phyloP scores from a whole-genome alignment of 2,113 vertebrate genomes.

The Halichoeres trimaculatus region DNA sequence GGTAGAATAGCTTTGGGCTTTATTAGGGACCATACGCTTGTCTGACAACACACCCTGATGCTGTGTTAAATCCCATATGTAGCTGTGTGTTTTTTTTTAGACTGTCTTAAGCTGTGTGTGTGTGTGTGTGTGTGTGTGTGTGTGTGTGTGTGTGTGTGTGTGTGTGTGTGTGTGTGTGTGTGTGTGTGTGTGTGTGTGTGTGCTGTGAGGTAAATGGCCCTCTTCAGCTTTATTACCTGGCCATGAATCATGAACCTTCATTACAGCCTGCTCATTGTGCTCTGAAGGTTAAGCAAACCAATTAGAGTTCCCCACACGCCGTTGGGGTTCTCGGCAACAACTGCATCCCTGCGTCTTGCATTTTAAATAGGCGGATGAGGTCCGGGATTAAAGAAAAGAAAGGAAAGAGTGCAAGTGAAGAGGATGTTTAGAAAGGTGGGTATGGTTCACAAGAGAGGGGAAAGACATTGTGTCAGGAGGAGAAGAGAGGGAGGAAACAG shows the following conservation, averaged over 20 bases:
- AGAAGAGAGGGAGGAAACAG: slow-evolving; percentile 25
- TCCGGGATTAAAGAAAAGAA: slow-evolving; percentile 56
- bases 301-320: slow-evolving; percentile 80
- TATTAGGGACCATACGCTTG: slow-evolving; percentile 73
- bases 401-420: neutral
- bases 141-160: slow-evolving; percentile 41
- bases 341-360: slow-evolving; percentile 71
- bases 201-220: slow-evolving; percentile 66
- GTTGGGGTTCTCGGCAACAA: slow-evolving; percentile 74
- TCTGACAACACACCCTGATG: slow-evolving; percentile 70
- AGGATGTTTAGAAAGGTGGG: slow-evolving; percentile 14
- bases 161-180: too few relatives aligned
- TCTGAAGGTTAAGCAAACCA: slow-evolving; percentile 85
- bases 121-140: neutral
- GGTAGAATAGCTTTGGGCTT: slow-evolving; percentile 61
- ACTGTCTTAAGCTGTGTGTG: slow-evolving; percentile 39
- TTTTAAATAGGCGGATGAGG: slow-evolving; percentile 71
- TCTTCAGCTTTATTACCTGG: slow-evolving; percentile 79
- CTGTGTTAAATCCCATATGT: slow-evolving; percentile 74
- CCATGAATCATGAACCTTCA: slow-evolving; percentile 80
- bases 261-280: slow-evolving; percentile 81
- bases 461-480: slow-evolving; percentile 19
- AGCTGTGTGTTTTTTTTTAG: slow-evolving; percentile 63
- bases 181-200: slow-evolving; percentile 37
- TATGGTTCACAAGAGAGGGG: slow-evolving; percentile 38